A percentile compares a stretch with the other conserved stretches of the same genome.
Conservation (phyloP, 2,797 vertebrate genomes). For the Hippopotamyrus pictus region DNA sequence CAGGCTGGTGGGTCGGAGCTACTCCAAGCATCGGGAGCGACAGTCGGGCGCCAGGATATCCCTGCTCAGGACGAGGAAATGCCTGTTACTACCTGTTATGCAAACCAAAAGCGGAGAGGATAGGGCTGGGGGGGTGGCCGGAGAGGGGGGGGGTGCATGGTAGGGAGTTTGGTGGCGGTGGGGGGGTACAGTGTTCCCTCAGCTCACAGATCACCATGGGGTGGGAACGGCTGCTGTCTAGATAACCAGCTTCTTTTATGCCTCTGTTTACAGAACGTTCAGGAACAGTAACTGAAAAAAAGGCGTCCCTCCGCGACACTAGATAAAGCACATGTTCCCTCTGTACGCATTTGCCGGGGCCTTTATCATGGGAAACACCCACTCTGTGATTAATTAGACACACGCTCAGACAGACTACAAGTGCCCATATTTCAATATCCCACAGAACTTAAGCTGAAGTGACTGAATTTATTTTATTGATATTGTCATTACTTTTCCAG, state of each 20-base stretch:
- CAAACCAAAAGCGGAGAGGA: constrained; percentile 60
- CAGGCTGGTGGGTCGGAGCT: constrained; percentile 58
- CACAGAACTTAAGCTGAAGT: background rate
- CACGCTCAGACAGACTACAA: constrained; percentile 8
- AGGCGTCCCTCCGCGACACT: constrained; percentile 29
- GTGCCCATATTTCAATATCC: background rate
- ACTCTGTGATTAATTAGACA: constrained; percentile 24
- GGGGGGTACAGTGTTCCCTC: constrained; percentile 9
- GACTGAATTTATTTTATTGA: background rate
- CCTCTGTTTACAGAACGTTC: constrained; percentile 50
- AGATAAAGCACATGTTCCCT: constrained; percentile 35
- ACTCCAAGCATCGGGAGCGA: constrained; percentile 78
- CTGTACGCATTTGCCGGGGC: constrained; percentile 22
- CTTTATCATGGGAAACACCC: constrained; percentile 47
- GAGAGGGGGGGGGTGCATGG: constrained; percentile 45
- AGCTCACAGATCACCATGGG: constrained; percentile 43
- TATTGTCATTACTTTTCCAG: background rate
- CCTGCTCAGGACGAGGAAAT: constrained; percentile 97
- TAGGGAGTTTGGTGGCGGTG: constrained; percentile 38
- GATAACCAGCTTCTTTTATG: constrained; percentile 56
- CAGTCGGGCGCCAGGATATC: constrained; percentile 99
- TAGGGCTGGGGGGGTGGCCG: constrained; percentile 36
- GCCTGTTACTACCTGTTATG: constrained; percentile 99
- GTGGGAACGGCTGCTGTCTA: constrained; percentile 45
- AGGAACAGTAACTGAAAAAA: constrained; percentile 40